Base-by-base conservation (phyloP, 2,113 vertebrate genomes). In the Engystomops pustulosus region DNA sequence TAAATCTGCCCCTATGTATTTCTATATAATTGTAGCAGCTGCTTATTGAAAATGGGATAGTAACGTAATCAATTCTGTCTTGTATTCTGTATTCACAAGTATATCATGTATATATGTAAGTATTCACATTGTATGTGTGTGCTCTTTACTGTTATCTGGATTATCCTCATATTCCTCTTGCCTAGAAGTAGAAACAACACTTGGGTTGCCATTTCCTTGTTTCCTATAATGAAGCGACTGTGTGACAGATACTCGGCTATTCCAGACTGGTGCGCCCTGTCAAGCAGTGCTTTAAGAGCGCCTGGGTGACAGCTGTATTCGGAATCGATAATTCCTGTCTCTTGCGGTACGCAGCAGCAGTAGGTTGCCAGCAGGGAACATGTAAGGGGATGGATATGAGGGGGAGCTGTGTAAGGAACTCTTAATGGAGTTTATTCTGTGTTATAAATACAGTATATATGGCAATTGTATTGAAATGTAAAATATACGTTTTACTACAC, bases 201-300 rank as follows among this genome's bases (percentile, higher is more conserved):
- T 65, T 27, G 2, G 14, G 14, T 65, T 65, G 4, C 27, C 32
- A 30, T 32, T 32, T 34, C 30, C 60, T 65, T 65, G 60, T 65
- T 65, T 65, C 27, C 60, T 65, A 5, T 32, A 32, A 32, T 65
- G 60, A 65, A 65, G 32, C 32, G 60, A 34, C 27, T 65, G 6
- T 65, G 60, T 65, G 60, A 65, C 60, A 65, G 60, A 65, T 65
- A 65, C 60, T 65, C 60, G 60, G 30, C 60, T 65, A 65, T 65
- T 32, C 60, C 60, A 18, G 60, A 32, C 60, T 65, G 27, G 60
- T 65, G 17, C 60, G 27, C 60, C 15, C 60, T 18, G 15, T 65
- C 27, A 32, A 18, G 27, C 27, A 32, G 60, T 65, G 60, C 27
- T 32, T 65, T 65, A 34, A 32, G 60, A 65, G 60, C 6, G 60